These are phyloP conservation scores for Abrostola triplasia DNA, from an alignment of 2,888 invertebrate genomes.

Conservation along the genomic window DNA sequence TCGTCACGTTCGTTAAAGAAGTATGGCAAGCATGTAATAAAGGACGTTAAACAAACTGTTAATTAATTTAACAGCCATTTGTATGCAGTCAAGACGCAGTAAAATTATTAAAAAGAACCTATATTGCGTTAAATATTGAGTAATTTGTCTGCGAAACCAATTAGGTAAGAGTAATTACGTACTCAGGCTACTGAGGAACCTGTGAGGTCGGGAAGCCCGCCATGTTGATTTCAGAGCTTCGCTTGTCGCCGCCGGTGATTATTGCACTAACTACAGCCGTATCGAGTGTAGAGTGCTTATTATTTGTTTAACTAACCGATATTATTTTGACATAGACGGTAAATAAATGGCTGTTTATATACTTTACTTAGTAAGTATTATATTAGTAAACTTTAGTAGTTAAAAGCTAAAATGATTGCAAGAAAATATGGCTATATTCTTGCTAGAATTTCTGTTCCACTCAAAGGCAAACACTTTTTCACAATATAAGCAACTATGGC, in stretches of 20 bases:
- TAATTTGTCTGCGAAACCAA: constrained; percentile 59
- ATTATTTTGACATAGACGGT: too few species aligned
- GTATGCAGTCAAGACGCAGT: constrained; percentile 41
- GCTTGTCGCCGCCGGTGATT: constrained; percentile 25
- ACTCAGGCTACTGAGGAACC: constrained; percentile 30
- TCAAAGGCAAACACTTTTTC: too few species aligned
- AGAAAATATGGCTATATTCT: too few species aligned
- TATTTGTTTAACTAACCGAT: constrained; percentile 11
- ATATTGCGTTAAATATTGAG: constrained; percentile 51
- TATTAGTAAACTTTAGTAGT: background rate
- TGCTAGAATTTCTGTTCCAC: too few species aligned
- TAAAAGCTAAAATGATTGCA: too few species aligned
- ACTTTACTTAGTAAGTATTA: too few species aligned
- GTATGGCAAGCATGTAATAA: constrained; percentile 22
- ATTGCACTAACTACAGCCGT: constrained; percentile 11
- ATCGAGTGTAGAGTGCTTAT: background rate
- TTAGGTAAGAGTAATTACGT: constrained; percentile 59
- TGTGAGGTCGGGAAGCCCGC: constrained; percentile 19
- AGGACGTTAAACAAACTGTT: constrained; percentile 21
- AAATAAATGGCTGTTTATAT: too few species aligned
- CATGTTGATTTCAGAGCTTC: constrained; percentile 29
- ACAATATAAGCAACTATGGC: too few species aligned
- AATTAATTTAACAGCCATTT: constrained; percentile 40
- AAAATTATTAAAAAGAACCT: constrained; percentile 43
- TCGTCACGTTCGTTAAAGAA: constrained; percentile 33